These are phyloP conservation scores for Eurosta solidaginis DNA, from an alignment of 1,140 invertebrate species.

Conservation along the genomic window DNA sequence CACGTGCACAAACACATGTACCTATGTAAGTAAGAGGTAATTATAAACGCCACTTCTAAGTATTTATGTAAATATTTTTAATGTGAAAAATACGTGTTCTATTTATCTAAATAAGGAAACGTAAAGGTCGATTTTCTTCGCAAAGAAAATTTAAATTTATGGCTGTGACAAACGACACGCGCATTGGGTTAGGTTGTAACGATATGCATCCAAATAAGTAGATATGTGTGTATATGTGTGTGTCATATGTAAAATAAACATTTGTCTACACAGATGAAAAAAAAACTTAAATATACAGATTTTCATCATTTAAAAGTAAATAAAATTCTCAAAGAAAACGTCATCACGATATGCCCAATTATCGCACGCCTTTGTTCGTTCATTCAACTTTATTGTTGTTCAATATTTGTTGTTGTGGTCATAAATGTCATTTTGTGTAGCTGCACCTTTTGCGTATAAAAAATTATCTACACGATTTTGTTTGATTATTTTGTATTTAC, in stretches of 20 bases:
- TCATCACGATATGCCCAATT: neutral
- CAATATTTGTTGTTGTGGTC: no score
- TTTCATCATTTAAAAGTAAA: neutral
- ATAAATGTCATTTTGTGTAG: conserved; percentile 7
- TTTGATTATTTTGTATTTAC: conserved; percentile 25
- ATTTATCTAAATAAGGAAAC: conserved; percentile 21
- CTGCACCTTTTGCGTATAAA: neutral
- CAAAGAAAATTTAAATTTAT: conserved; percentile 7
- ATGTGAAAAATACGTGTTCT: neutral
- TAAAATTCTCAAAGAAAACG: conserved; percentile 5
- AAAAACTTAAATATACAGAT: no score
- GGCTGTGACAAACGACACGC: neutral
- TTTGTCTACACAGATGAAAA: no score
- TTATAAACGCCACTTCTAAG: neutral
- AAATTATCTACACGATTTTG: conserved; percentile 22
- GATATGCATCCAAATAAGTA: neutral
- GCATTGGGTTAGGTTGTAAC: neutral
- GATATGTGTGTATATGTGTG: neutral
- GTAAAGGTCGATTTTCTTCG: neutral
- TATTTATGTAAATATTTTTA: neutral
- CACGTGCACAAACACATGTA: no score
- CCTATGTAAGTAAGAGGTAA: neutral
- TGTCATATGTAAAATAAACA: neutral
- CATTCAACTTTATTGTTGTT: neutral
- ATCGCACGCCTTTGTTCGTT: neutral